These are phyloP conservation scores for Melanotaenia trifasciata DNA, from an alignment of 2,797 vertebrate species.

Conservation along the genomic window DNA sequence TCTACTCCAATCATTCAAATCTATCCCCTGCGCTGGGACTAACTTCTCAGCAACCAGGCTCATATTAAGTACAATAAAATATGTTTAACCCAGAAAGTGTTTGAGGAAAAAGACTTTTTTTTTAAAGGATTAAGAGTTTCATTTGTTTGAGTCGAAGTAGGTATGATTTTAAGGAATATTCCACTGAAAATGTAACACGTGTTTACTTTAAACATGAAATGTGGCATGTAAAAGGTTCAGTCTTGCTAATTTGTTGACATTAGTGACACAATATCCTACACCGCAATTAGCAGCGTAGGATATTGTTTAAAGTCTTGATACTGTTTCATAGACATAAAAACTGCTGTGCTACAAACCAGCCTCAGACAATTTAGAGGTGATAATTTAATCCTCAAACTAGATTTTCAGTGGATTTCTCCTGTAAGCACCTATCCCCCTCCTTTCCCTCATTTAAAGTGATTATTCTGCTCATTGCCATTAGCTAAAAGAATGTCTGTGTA, in stretches of 20 bases:
- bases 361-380: background rate
- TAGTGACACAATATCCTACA: background rate
- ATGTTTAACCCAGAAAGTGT: background rate
- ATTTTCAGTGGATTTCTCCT: conserved; percentile 41
- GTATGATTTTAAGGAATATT: conserved; percentile 26
- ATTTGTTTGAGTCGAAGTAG: background rate
- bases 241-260: background rate
- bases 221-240: background rate
- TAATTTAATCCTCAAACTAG: conserved; percentile 1
- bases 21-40: conserved; percentile 4
- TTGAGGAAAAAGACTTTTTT: background rate
- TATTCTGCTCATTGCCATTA: background rate
- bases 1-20: conserved; percentile 30
- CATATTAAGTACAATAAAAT: conserved; percentile 8
- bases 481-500: conserved; percentile 5
- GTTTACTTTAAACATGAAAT: background rate
- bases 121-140: background rate
- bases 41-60: background rate
- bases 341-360: background rate
- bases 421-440: conserved; percentile 16
- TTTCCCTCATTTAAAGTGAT: background rate
- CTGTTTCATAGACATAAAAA: background rate
- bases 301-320: background rate
- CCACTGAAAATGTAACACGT: conserved; percentile 27
- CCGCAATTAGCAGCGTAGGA: background rate